A percentile compares a stretch with the other conserved stretches of the same genome.
Evolutionary conservation across 2,113 vertebrate species (phyloP).

Genomic region (Neogobius melanostomus): DNA sequence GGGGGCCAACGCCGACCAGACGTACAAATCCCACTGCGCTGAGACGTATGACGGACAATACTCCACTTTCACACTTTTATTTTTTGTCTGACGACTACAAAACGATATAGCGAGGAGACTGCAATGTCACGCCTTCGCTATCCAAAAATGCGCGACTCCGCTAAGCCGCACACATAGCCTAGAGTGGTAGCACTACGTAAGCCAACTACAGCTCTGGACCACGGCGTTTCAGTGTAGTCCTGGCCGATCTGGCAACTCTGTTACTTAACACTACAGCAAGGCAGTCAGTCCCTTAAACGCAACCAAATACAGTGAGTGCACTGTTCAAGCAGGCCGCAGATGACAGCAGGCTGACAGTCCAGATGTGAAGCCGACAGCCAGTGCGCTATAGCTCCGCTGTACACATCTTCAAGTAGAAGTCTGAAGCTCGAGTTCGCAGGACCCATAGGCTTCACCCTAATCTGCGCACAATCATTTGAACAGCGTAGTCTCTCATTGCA

Average conservation of each 20-base stretch:
- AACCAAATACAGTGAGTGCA: slow-evolving; percentile 57
- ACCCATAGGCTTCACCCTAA: slow-evolving; percentile 75
- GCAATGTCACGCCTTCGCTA: slow-evolving; percentile 76
- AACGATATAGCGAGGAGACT: slow-evolving; percentile 63
- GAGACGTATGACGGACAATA: slow-evolving; percentile 78
- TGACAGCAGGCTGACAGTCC: slow-evolving; percentile 63
- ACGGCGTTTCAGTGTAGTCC: slow-evolving; percentile 53
- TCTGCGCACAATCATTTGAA: slow-evolving; percentile 65
- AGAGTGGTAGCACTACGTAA: slow-evolving; percentile 35
- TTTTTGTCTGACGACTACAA: slow-evolving; percentile 70
- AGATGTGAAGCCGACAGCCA: slow-evolving; percentile 72
- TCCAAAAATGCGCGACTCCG: slow-evolving; percentile 63
- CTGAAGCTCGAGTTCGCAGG: slow-evolving; percentile 75
- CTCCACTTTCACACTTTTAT: slow-evolving; percentile 76
- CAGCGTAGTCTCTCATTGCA: slow-evolving; percentile 62
- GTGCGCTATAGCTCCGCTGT: slow-evolving; percentile 70
- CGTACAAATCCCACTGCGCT: slow-evolving; percentile 83
- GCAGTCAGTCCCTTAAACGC: slow-evolving; percentile 44
- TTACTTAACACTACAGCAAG: slow-evolving; percentile 53
- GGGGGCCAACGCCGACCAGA: slow-evolving; percentile 83
- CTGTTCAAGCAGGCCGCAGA: slow-evolving; percentile 65
- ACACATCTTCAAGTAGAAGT: slow-evolving; percentile 73
- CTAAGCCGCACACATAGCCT: slow-evolving; percentile 67
- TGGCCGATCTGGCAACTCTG: slow-evolving; percentile 43
- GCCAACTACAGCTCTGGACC: slow-evolving; percentile 50